A percentile compares a stretch with the other conserved stretches of the same genome.
phyloP scores from a whole-genome alignment of 2,888 invertebrate genomes.

The Drosophila kanekoi region DNA sequence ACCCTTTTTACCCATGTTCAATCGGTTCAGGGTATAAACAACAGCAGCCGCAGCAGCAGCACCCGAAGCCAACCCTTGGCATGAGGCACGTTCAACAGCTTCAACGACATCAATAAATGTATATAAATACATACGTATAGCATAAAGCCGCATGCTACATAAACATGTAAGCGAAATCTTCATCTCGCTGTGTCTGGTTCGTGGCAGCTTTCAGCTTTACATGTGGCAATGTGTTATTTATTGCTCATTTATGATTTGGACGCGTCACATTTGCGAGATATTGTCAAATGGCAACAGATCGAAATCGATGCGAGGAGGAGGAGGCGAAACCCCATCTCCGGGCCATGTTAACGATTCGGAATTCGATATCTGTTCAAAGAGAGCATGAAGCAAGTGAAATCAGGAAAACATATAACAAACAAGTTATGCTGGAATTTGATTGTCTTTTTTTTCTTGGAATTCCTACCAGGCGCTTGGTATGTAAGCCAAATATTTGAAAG shows the following conservation, averaged over 20 bases:
- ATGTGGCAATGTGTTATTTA: slow-evolving; percentile 79
- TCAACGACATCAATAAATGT: slow-evolving; percentile 63
- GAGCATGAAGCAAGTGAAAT: slow-evolving; percentile 3
- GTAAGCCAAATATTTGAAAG: too few species aligned
- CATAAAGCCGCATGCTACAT: slow-evolving; percentile 5
- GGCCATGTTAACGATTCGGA: slow-evolving; percentile 4
- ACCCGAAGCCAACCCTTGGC: slow-evolving; percentile 26
- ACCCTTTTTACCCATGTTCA: too few species aligned
- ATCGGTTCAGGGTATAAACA: slow-evolving; percentile 5
- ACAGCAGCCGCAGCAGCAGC: slow-evolving; percentile 8
- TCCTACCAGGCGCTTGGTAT: background rate
- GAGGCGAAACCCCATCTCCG: background rate
- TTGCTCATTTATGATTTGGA: slow-evolving; percentile 81
- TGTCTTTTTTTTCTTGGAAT: background rate
- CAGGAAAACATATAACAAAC: background rate
- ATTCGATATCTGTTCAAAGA: slow-evolving; percentile 22
- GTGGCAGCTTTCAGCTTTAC: slow-evolving; percentile 55
- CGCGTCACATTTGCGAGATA: slow-evolving; percentile 68
- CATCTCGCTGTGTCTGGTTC: slow-evolving; percentile 33
- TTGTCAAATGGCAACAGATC: slow-evolving; percentile 57
- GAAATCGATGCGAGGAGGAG: slow-evolving; percentile 25
- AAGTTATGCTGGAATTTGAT: background rate
- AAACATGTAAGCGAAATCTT: slow-evolving; percentile 21
- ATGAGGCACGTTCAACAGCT: slow-evolving; percentile 61
- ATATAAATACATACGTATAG: slow-evolving; percentile 19